Evolutionary conservation across 2,113 vertebrate genomes (phyloP), one percentile per base, ranked within the genome.

Genomic region (Triplophysa rosa): DNA sequence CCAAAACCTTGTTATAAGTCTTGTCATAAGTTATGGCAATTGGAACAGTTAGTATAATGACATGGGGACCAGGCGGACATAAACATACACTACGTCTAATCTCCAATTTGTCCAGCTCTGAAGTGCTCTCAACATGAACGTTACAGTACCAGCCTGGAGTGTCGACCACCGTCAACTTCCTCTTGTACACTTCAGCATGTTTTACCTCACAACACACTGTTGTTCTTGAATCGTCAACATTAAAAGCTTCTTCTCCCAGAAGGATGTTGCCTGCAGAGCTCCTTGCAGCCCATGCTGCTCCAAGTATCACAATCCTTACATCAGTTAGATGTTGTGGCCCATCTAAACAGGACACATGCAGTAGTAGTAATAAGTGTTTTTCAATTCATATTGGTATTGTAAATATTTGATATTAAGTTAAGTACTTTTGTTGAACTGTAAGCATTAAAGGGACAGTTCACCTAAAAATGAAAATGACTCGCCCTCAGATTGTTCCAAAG

Each of bases 231-330:
- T 73, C 21, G 4, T 37, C 40, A 33, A 68, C 37, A 11, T 65
- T n/a, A 82, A 84, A 84, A 24, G 13, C 61, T 1, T 82, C 33
- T 67, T 17, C 40, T 0, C 72, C 80, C 52, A 84, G 67, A 47
- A 84, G 82, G 21, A 69, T 14, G 61, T 84, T 84, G 33, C 77
- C 83, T 33, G 71, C 40, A 29, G 83, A 82, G 37, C 70, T 82
- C 69, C 33, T 80, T 33, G 19, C 61, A 72, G 4, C 21, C 33
- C n/a, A 42, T 0, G 37, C 40, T 37, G 58, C 56, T 54, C 80
- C 83, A 37, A 84, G 29, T 1, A 84, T 37, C 8, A 82, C 66
- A 3, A 84, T 81, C 11, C 61, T 29, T 42, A 78, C 52, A 8
- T 82, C 66, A 40, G 45, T 24, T 1, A 66, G 21, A 72, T 16